Evolutionary conservation across 2,113 vertebrate genomes (phyloP), one percentile per base, ranked within the genome.

Genomic region (Neotoma lepida): DNA sequence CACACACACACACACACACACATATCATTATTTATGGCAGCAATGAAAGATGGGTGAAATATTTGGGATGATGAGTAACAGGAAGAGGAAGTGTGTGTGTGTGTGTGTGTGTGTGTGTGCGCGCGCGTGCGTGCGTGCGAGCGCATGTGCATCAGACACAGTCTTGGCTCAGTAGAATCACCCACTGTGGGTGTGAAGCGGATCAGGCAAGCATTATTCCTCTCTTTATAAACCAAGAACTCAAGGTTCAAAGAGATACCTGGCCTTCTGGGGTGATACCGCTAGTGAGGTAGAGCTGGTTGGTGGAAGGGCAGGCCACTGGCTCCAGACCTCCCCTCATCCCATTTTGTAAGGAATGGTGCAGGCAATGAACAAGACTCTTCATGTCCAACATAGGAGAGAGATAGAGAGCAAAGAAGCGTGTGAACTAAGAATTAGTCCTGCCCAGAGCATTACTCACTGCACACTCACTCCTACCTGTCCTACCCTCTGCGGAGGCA

Each of bases 91-190:
- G 9, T 20, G 58, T 44, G 56, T 15, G 0, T 13, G 33, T 54
- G 9, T 9, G 15, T 6, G 35, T 1, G 0, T 0, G 3, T 2
- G 0, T 17, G 39, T 35, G 51, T 17, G 39, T 4, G 4, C 13
- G 0, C 10, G 26, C 7, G 18, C 2, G 0, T 0, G 2, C 1
- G 0, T 22, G 35, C 26, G 41, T 9, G 24, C 1, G 3, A 4
- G 0, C 4, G 7, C 30, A 8, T 20, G 28, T 6, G 64, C 5
- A 33, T 3, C 46, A 33, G 61, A 12, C n/a, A 30, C 4, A 24
- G 63, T 39, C 20, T 1, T 10, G 70, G 84, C 51, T 87, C n/a
- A 17, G 44, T 41, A 28, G 88, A 74, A 28, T 20, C 2, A 70
- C 51, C 70, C 56, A 49, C 30, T 74, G 41, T 71, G 68, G 8